phyloP scores from a whole-genome alignment of 1,140 invertebrate species.

The Drosophila willistoni region DNA sequence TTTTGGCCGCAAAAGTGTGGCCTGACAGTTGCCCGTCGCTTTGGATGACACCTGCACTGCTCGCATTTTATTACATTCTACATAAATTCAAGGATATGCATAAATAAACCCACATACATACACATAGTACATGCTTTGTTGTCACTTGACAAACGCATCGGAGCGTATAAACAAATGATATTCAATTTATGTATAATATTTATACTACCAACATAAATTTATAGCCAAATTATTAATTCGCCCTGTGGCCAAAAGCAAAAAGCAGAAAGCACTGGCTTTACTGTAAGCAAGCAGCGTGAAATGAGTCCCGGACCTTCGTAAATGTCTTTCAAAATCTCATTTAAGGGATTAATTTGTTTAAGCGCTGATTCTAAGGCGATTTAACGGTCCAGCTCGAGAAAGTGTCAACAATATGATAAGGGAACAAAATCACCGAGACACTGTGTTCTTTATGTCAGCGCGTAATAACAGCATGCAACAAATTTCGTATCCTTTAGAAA shows the following conservation, averaged over 20 bases:
- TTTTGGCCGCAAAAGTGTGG: conserved; percentile 76
- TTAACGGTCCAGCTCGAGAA: conserved; percentile 42
- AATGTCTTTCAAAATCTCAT: conserved; percentile 62
- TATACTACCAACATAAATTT: background rate
- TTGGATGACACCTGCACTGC: conserved; percentile 73
- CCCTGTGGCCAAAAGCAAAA: background rate
- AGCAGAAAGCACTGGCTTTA: conserved; percentile 6
- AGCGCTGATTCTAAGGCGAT: conserved; percentile 56
- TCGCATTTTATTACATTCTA: conserved; percentile 78
- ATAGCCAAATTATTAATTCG: background rate
- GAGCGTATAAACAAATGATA: conserved; percentile 78
- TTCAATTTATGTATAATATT: conserved; percentile 69
- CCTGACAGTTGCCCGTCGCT: conserved; percentile 69
- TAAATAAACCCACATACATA: background rate
- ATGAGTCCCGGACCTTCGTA: conserved; percentile 35
- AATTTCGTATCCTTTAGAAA: background rate
- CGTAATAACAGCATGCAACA: background rate
- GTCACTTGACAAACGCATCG: conserved; percentile 72
- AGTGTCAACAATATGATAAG: conserved; percentile 32
- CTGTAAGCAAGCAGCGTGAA: conserved; percentile 45
- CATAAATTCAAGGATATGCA: conserved; percentile 7
- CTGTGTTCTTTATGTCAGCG: background rate
- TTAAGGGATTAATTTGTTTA: conserved; percentile 69
- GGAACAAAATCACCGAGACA: conserved; percentile 22
- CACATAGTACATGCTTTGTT: conserved; percentile 35